Percentiles rank a stretch among this genome's conserved stretches.
phyloP scores from a whole-genome alignment of 2,888 invertebrate genomes.

The Calameuta pallipes region DNA sequence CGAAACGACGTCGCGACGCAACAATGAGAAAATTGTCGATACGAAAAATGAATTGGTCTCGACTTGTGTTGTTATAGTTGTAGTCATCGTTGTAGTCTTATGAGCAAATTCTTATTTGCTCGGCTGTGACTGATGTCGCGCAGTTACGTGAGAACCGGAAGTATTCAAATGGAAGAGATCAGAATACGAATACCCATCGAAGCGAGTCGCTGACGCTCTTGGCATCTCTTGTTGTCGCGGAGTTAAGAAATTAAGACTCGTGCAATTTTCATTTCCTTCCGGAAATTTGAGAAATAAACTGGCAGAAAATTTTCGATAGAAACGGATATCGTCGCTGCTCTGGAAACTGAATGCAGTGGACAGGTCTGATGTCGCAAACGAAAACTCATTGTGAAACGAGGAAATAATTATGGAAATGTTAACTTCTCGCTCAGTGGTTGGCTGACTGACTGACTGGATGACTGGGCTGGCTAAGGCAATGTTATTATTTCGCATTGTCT shows the following conservation, averaged over 20 bases:
- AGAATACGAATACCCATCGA: neutral
- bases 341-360: neutral
- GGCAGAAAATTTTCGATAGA: neutral
- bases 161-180: neutral
- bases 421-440: neutral
- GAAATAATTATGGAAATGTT: slow-evolving; percentile 54
- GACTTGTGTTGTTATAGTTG: neutral
- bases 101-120: neutral
- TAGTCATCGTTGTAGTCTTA: neutral
- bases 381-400: slow-evolving; percentile 47
- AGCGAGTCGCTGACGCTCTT: neutral
- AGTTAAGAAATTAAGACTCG: neutral
- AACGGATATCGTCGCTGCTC: neutral
- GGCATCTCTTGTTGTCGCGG: neutral
- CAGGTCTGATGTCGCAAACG: slow-evolving; percentile 24
- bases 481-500: slow-evolving; percentile 34
- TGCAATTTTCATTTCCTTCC: neutral
- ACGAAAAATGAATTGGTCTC: neutral
- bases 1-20: neutral
- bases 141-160: slow-evolving; percentile 3
- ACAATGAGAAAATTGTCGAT: neutral
- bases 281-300: neutral
- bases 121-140: neutral
- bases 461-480: slow-evolving; percentile 8
- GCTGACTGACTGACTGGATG: slow-evolving; percentile 15